Base-by-base conservation (phyloP, 1,140 invertebrate species). In the Gonioctena quinquepunctata region DNA sequence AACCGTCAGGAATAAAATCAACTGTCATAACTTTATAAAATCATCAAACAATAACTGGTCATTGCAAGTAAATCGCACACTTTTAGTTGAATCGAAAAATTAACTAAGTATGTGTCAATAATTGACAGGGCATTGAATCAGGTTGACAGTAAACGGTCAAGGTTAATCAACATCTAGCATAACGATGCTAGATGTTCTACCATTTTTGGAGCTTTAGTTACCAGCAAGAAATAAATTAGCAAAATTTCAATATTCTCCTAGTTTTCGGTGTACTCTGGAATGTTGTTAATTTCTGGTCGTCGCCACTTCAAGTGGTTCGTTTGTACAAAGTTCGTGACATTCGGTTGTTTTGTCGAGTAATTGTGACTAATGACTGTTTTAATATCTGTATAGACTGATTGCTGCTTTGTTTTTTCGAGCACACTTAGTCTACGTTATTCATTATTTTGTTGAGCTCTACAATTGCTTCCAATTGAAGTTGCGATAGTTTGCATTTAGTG, bases 311-410 rank as follows among this genome's bases (percentile, higher is more conserved):
- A 57, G 54, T 57, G 54, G 21, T 25, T 57, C 54, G 54, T 57
- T 57, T 57, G 54, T n/a, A 25, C 25, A 57, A 4, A 21, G 54
- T 70, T 68, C 69, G 69, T 70, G 60, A 70, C 68, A 70, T 73
- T 70, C 68, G 69, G 62, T 50, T 68, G 72, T 57, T 57, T n/a
- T 57, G 54, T 71, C 69, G 68, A 65, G 69, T 74, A 71, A 74
- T 74, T 74, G 67, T 71, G 72, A 74, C 69, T 74, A 71, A 74
- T 74, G 72, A 61, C 52, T 50, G 66, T 69, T 71, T 71, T 74
- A 74, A 71, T 76, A 73, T 76, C 65, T 60, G 71, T 57, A 62
- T 71, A 75, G 70, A 69, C 70, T 77, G 76, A 77, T 77, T 77
- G 70, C 76, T 73, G 65, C 74, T 75, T 77, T 77, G 76, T 77